Conservation (phyloP, 2,888 invertebrate genomes). For the Amphipyra berbera region DNA sequence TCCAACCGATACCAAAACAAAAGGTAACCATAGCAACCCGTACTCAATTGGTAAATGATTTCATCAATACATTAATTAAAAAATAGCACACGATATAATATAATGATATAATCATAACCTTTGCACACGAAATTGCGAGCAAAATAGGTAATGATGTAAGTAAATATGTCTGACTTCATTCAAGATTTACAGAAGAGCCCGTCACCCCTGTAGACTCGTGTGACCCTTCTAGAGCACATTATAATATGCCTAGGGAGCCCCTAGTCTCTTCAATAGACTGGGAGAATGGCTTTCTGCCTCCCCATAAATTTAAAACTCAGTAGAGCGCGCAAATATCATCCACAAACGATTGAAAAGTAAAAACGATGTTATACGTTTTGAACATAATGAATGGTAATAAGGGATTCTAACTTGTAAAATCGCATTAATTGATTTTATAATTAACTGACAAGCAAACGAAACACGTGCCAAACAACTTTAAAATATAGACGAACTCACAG, state of each 20-base stretch:
- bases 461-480: too few species aligned
- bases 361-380: not conserved
- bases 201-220: slow-evolving; percentile 19
- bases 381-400: too few species aligned
- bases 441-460: too few species aligned
- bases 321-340: not conserved
- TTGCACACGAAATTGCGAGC: not conserved
- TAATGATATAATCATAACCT: not conserved
- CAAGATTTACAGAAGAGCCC: not conserved
- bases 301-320: not conserved
- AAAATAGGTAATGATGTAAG: too few species aligned
- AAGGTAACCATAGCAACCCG: too few species aligned
- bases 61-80: too few species aligned
- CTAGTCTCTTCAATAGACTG: slow-evolving; percentile 1
- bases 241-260: slow-evolving; percentile 7
- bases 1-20: too few species aligned
- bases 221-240: slow-evolving; percentile 24
- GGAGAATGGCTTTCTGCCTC: not conserved
- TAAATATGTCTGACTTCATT: not conserved
- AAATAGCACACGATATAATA: not conserved
- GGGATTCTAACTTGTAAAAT: not conserved
- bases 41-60: too few species aligned
- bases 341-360: not conserved
- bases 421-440: not conserved
- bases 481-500: too few species aligned